A percentile compares a stretch with the other conserved stretches of the same genome.
These are phyloP conservation scores for Mola mola DNA, from an alignment of 2,113 vertebrate genomes.

Conservation along the genomic window DNA sequence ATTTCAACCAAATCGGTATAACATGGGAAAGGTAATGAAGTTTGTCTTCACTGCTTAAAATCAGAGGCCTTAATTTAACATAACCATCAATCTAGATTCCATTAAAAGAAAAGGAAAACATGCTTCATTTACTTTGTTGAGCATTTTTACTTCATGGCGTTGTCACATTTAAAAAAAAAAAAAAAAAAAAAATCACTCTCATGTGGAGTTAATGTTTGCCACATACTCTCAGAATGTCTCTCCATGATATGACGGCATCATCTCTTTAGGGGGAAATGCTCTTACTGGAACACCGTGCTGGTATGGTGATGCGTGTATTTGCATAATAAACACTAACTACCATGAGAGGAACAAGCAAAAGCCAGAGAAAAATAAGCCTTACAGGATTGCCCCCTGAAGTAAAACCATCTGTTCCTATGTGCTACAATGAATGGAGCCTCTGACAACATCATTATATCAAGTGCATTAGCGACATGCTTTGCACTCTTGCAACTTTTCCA, in stretches of 20 bases:
- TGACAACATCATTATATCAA: constrained; percentile 28
- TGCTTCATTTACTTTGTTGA: constrained; percentile 23
- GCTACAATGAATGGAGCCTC: constrained; percentile 34
- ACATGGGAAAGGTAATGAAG: neutral
- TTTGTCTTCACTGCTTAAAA: constrained; percentile 39
- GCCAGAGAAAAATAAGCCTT: constrained; percentile 59
- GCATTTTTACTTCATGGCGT: constrained; percentile 43
- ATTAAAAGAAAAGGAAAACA: constrained; percentile 33
- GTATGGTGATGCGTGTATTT: constrained; percentile 51
- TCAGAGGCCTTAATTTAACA: constrained; percentile 44
- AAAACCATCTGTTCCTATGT: constrained; percentile 67
- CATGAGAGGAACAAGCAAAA: constrained; percentile 63
- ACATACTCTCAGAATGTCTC: constrained; percentile 50
- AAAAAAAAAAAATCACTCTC: constrained; percentile 61
- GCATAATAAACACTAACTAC: constrained; percentile 66
- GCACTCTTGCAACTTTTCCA: constrained; percentile 12
- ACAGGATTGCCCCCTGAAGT: constrained; percentile 63
- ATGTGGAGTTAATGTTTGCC: constrained; percentile 57
- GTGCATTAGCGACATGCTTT: constrained; percentile 49
- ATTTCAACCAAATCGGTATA: constrained; percentile 41
- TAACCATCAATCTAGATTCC: constrained; percentile 23
- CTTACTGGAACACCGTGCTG: constrained; percentile 41
- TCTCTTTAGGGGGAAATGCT: constrained; percentile 50
- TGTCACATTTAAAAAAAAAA: constrained; percentile 40
- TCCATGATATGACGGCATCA: constrained; percentile 59